Percentiles rank a stretch among this genome's conserved stretches.
Conservation (phyloP, 2,797 vertebrate species). For the Mareca strepera region DNA sequence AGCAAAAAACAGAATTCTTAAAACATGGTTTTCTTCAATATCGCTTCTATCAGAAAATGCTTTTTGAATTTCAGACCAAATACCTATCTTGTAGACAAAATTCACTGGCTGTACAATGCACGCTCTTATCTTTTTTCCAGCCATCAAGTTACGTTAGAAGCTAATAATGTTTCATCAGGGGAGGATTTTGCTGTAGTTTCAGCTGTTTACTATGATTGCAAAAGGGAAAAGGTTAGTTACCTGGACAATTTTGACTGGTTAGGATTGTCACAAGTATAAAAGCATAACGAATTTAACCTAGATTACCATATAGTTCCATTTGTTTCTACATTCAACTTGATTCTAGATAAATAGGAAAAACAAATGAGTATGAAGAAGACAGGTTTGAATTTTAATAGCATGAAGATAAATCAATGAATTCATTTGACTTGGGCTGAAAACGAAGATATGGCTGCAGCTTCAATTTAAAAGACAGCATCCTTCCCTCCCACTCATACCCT, state of each 20-base stretch:
- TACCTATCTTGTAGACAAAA: not conserved
- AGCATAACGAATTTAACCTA: not conserved
- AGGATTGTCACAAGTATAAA: not conserved
- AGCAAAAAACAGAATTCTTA: not conserved
- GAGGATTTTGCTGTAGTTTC: not conserved
- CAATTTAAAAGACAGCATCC: not conserved
- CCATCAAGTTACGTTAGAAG: constrained; percentile 19
- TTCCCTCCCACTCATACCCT: not conserved
- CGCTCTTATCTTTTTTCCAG: constrained; percentile 25
- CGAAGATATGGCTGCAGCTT: not conserved
- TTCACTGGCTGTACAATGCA: not conserved
- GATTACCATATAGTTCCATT: constrained; percentile 1
- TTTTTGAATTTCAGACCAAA: not conserved
- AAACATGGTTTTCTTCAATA: not conserved
- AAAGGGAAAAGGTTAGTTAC: constrained; percentile 8
- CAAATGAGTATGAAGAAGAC: not conserved
- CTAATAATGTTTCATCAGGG: not conserved
- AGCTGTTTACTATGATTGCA: not conserved
- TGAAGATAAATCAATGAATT: not conserved
- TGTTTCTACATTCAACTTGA: not conserved
- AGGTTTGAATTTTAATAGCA: not conserved
- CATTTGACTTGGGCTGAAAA: constrained; percentile 27
- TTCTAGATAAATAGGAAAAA: constrained; percentile 19
- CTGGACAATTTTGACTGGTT: constrained; percentile 3
- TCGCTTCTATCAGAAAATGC: not conserved